A percentile compares a stretch with the other conserved stretches of the same genome.
Conservation (phyloP, 1,140 invertebrate genomes). For the Heliconius eleuchia region DNA sequence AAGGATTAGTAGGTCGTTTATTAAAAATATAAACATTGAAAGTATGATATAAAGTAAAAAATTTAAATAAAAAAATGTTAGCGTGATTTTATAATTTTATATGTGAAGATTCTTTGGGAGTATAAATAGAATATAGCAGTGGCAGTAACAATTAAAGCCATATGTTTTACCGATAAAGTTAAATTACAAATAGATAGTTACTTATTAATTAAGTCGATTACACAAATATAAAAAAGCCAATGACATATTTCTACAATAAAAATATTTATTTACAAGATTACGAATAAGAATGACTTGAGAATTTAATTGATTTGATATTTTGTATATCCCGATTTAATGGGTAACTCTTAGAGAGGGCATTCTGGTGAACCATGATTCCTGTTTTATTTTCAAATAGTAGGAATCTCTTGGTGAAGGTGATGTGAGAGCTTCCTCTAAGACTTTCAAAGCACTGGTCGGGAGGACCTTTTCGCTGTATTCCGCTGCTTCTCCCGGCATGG, state of each 20-base stretch:
- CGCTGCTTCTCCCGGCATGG: constrained; percentile 76
- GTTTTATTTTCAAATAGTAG: constrained; percentile 78
- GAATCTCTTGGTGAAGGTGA: constrained; percentile 70
- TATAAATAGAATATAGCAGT: constrained; percentile 27
- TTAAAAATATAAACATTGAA: constrained; percentile 24
- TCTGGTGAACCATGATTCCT: constrained; percentile 80
- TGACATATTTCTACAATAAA: constrained; percentile 17
- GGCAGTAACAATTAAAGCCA: constrained; percentile 34
- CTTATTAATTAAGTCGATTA: constrained; percentile 16
- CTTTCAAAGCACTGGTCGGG: constrained; percentile 68
- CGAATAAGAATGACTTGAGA: constrained; percentile 21
- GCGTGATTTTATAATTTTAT: constrained; percentile 17
- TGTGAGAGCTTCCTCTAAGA: constrained; percentile 75
- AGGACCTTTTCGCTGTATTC: constrained; percentile 77
- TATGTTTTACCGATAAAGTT: constrained; percentile 16
- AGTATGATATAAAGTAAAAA: constrained; percentile 14
- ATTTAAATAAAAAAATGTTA: not conserved
- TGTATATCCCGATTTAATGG: constrained; percentile 21
- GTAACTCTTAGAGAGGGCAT: constrained; percentile 75
- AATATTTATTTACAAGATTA: constrained; percentile 34
- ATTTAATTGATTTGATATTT: constrained; percentile 16
- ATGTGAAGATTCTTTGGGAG: constrained; percentile 31
- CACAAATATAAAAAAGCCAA: constrained; percentile 17
- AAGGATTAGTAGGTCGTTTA: constrained; percentile 62
- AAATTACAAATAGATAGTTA: constrained; percentile 1